Evolutionary conservation across 1,140 invertebrate species (phyloP), one percentile per base, ranked within the genome.

Genomic region (Papilio helenus): DNA sequence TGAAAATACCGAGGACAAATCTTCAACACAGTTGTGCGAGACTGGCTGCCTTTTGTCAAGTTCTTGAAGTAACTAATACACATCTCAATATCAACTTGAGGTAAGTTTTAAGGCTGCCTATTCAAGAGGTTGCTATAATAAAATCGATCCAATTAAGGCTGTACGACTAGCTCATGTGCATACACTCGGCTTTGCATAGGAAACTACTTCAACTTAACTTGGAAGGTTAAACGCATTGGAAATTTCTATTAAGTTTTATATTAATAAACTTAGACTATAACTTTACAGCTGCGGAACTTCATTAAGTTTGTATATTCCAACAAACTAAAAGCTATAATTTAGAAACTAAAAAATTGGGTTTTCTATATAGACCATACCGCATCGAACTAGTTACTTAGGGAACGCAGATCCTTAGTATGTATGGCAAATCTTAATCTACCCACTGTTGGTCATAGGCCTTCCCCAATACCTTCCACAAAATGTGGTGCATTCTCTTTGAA

Each of bases 211-310:
- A 68, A 68, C 23, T 34, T 34, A 68, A 68, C 61, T 65, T 65
- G 61, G 61, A 68, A 68, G 61, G 61, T 68, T 68, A 68, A 68
- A 29, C 61, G 61, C 61, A 68, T 68, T 68, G 61, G 26, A 68
- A 68, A 68, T 68, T 68, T 68, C 61, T 68, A 68, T 68, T 68
- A 68, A 68, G 26, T 68, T 68, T 68, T 68, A 68, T 68, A 68
- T 29, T 14, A 68, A 68, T 26, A 29, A 68, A 68, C 61, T 68
- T 68, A 68, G 61, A 68, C 23, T 34, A 29, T 68, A 68, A 68
- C 61, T 68, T 68, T 34, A 68, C 61, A 68, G 23, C 61, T 68
- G 61, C 61, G 26, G 61, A 68, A 68, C 61, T 68, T 34, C 26
- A 68, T 68, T 65, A 68, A 20, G 3, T 68, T 68, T 29, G 29